Evolutionary conservation across 1,140 invertebrate genomes (phyloP).

Genomic region (Gryon sp.): DNA sequence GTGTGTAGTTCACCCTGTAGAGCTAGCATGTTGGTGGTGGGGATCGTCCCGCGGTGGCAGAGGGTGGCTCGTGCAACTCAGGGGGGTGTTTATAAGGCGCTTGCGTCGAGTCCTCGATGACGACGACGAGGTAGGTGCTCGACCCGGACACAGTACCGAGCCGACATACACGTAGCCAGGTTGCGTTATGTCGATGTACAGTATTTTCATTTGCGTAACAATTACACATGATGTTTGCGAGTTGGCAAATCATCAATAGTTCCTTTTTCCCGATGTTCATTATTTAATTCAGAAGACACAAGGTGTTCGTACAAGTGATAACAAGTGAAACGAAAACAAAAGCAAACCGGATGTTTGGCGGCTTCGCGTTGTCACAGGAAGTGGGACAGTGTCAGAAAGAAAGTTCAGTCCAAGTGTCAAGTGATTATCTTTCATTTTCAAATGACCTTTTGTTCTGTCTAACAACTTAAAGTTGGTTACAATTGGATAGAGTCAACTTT

Average conservation of each 20-base stretch:
- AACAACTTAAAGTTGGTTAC: no score
- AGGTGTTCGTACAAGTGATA: no score
- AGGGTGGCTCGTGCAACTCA: conserved; percentile 67
- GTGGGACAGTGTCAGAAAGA: conserved; percentile 10
- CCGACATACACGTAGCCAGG: conserved; percentile 65
- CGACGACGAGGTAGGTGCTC: conserved; percentile 75
- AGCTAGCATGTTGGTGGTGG: conserved; percentile 19
- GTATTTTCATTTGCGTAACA: background rate
- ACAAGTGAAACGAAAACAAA: conserved; percentile 1
- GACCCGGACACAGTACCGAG: conserved; percentile 77
- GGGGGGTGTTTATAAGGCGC: conserved; percentile 70
- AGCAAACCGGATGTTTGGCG: conserved; percentile 1
- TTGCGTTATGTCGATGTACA: conserved; percentile 24
- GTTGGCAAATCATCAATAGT: no score
- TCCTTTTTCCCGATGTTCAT: no score
- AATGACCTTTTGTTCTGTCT: no score
- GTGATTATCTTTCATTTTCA: conserved; percentile 1
- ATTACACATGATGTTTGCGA: no score
- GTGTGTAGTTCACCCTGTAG: conserved; percentile 50
- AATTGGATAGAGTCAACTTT: background rate
- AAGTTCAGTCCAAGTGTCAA: conserved; percentile 13
- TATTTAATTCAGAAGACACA: background rate
- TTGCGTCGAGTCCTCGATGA: conserved; percentile 77
- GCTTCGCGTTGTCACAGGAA: background rate
- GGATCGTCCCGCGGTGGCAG: conserved; percentile 39